phyloP scores from a whole-genome alignment of 2,113 vertebrate genomes.

The Ceuthmochares aereus region DNA sequence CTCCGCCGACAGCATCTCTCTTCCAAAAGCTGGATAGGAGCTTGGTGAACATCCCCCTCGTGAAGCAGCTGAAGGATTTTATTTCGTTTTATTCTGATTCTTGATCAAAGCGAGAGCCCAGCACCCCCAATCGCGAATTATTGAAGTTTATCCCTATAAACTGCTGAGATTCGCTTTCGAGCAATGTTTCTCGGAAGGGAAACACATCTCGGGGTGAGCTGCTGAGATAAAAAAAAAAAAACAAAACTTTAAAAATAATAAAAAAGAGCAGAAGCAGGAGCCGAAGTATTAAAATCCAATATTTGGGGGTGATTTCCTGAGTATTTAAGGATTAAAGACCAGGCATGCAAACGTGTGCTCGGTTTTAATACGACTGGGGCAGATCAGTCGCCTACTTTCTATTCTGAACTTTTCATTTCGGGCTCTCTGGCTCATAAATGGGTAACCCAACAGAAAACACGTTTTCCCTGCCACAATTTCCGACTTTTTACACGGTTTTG shows the following conservation, averaged over 20 bases:
- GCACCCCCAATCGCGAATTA: background rate
- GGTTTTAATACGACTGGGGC: background rate
- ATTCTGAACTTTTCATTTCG: background rate
- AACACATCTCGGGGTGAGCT: background rate
- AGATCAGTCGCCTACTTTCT: background rate
- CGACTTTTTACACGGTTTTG: background rate
- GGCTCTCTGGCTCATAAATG: background rate
- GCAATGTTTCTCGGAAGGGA: constrained; percentile 25
- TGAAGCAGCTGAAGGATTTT: background rate
- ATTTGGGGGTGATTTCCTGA: background rate
- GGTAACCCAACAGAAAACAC: background rate
- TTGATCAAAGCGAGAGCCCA: background rate
- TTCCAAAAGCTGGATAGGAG: background rate
- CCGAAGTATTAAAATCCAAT: background rate
- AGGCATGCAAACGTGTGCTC: background rate
- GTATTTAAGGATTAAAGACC: background rate
- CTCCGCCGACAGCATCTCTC: background rate
- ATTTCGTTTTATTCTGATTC: background rate
- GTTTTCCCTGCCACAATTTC: background rate
- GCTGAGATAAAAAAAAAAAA: background rate
- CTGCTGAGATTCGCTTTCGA: constrained; percentile 64
- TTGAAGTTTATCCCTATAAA: constrained; percentile 71
- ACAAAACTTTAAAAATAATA: too few species aligned
- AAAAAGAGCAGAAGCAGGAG: background rate
- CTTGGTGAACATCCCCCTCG: background rate